phyloP scores from a whole-genome alignment of 2,888 invertebrate species.

The Dasysyrphus tricinctus region DNA sequence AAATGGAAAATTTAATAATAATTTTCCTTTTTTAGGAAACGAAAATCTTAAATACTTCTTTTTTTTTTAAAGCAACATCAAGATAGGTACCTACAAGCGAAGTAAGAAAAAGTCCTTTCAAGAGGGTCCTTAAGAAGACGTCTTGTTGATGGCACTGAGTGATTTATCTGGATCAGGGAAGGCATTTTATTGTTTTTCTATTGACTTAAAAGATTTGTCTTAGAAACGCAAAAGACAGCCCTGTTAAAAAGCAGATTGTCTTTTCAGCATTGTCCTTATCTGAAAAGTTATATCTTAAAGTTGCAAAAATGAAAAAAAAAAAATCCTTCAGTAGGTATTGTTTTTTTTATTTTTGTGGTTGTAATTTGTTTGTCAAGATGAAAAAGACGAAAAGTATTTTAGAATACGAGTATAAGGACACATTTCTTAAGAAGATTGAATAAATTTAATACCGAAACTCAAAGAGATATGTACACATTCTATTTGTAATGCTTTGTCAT shows the following conservation, averaged over 20 bases:
- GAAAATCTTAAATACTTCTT: neutral
- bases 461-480: too few relatives aligned
- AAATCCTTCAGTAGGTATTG: neutral
- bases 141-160: conserved; percentile 35
- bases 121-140: conserved; percentile 23
- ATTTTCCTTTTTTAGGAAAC: neutral
- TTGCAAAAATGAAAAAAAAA: too few relatives aligned
- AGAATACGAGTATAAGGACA: too few relatives aligned
- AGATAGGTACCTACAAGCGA: neutral
- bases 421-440: too few relatives aligned
- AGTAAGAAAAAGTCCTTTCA: conserved; percentile 6
- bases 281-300: neutral
- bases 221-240: neutral
- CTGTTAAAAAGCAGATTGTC: conserved; percentile 27
- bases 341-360: neutral
- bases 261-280: conserved; percentile 17
- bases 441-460: too few relatives aligned
- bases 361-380: neutral
- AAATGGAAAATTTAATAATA: conserved; percentile 18
- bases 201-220: conserved; percentile 33
- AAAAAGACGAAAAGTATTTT: neutral
- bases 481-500: too few relatives aligned
- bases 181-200: conserved; percentile 28
- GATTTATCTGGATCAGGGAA: conserved; percentile 24
- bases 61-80: conserved; percentile 5